phyloP scores from a whole-genome alignment of 1,140 invertebrate genomes.

The Scylla paramamosain region DNA sequence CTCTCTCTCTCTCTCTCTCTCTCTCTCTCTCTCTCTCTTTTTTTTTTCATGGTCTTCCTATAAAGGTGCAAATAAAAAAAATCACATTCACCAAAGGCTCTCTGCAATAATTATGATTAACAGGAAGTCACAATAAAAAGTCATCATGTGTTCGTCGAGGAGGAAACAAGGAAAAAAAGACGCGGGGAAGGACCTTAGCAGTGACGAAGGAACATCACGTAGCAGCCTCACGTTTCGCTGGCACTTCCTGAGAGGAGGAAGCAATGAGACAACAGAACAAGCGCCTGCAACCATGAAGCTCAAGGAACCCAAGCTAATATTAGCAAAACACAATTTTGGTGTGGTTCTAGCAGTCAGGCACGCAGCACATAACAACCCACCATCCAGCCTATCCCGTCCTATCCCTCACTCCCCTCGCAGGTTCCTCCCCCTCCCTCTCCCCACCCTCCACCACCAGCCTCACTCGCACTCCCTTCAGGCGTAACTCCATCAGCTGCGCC shows the following conservation, averaged over 20 bases:
- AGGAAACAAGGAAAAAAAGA: too few species aligned
- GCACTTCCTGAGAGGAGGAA: too few species aligned
- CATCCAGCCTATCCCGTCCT: background rate
- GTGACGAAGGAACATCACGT: too few species aligned
- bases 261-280: background rate
- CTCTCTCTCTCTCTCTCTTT: slow-evolving; percentile 12
- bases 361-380: background rate
- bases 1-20: slow-evolving; percentile 8
- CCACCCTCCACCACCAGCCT: background rate
- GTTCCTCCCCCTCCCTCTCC: background rate
- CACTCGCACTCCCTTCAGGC: slow-evolving; percentile 5
- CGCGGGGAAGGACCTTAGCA: too few species aligned
- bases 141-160: too few species aligned
- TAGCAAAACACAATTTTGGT: background rate
- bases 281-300: background rate
- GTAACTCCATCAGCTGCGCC: slow-evolving; percentile 9
- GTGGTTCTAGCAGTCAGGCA: background rate
- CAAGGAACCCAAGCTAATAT: background rate
- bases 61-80: background rate
- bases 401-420: background rate
- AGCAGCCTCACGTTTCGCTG: too few species aligned
- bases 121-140: too few species aligned
- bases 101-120: too few species aligned
- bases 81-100: too few species aligned
- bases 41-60: background rate